Conservation (phyloP, 2,888 invertebrate genomes). For the Caenorhabditis sp. region DNA sequence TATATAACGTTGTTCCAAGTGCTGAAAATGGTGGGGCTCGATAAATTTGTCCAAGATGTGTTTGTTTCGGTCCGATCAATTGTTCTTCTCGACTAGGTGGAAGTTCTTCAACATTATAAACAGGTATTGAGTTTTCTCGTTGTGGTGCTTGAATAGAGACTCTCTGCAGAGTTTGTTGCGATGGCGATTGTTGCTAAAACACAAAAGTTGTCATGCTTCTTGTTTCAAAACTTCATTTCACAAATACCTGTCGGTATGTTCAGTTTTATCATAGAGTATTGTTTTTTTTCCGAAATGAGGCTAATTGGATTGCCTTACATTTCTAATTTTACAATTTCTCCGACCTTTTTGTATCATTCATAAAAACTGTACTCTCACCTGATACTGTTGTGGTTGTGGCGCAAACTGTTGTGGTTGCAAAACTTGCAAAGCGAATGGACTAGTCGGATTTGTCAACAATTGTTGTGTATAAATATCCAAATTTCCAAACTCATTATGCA, state of each 20-base stretch:
- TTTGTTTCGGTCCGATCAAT: constrained; percentile 31
- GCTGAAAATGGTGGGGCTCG: constrained; percentile 54
- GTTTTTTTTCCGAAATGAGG: too few relatives aligned
- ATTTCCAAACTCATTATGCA: constrained; percentile 11
- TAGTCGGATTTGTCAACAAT: constrained; percentile 29
- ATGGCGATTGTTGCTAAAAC: constrained; percentile 8
- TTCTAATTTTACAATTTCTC: not conserved
- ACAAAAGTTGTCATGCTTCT: too few relatives aligned
- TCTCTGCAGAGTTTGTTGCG: constrained; percentile 17
- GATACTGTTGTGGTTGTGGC: constrained; percentile 26
- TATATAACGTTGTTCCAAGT: constrained; percentile 55
- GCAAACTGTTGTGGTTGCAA: constrained; percentile 10
- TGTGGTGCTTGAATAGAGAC: constrained; percentile 37
- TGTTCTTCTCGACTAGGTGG: constrained; percentile 17
- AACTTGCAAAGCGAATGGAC: constrained; percentile 34
- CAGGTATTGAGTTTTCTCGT: constrained; percentile 17
- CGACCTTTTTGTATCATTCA: not conserved
- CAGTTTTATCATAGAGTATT: too few relatives aligned
- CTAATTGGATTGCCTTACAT: too few relatives aligned
- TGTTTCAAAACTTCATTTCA: too few relatives aligned
- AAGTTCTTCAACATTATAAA: not conserved
- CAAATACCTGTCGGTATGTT: too few relatives aligned
- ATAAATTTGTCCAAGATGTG: constrained; percentile 39
- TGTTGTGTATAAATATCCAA: constrained; percentile 33
- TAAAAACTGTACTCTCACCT: constrained; percentile 3